Base-by-base conservation (phyloP, 1,140 invertebrate genomes). In the Euschistus heros region DNA sequence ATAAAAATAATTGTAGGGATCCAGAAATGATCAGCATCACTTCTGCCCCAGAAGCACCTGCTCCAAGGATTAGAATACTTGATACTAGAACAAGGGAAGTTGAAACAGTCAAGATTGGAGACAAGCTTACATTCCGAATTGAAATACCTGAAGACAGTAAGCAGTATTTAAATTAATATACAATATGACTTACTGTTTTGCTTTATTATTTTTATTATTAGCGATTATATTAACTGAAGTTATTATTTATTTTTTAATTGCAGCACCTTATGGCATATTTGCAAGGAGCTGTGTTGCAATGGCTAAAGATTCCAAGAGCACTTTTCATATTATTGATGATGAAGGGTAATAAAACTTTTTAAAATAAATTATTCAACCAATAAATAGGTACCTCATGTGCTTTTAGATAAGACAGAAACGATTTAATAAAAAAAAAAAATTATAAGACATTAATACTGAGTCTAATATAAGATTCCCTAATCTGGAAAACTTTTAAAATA, bases 21-120 rank as follows among this genome's bases (percentile, higher is more conserved):
- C 91, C 91, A 50, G 91, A 94, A 74, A 94, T 92, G 86, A 93
- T 95, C 72, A 92, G 91, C 73, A 94, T 96, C 71, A 95, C 92
- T 27, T 92, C 91, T 15, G 91, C 92, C 17, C 92, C 93, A 2
- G 92, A 94, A 76, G 92, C 93, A 7, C 93, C 93, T 52, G 87
- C 92, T 69, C 93, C 93, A 71, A 90, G 91, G 70, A 96, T 95
- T 70, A 84, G 90, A 50, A 95, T 96, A 70, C 79, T 95, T 73
- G 92, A 94, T 74, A 84, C 83, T 59, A 81, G 86, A 66, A 81
- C 85, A 66, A 82, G 89, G 59, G 93, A 96, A 77, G 92, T 95
- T 37, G 91, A 94, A 74, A 95, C 92, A 64, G 93, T 96, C 13
- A 82, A 92, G 66, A 95, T 96, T 73, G 93, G 93, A 73, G 93